Conservation (phyloP, 2,113 vertebrate genomes). For the Siniperca chuatsi region DNA sequence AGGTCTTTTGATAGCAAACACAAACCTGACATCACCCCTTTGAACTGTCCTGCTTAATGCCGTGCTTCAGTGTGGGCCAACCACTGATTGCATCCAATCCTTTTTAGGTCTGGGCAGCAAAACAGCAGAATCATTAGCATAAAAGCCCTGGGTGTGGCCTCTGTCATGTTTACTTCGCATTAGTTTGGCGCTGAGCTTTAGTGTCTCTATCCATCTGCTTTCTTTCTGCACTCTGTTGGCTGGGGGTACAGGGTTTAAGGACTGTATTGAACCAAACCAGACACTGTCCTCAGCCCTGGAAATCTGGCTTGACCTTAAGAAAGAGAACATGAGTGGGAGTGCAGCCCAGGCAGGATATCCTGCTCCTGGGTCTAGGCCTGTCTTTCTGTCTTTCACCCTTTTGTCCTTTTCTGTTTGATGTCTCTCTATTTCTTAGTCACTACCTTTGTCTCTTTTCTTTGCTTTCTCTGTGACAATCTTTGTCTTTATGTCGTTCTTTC, state of each 20-base stretch:
- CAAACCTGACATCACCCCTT: conserved; percentile 63
- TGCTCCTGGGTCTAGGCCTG: conserved; percentile 43
- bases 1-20: conserved; percentile 26
- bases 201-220: conserved; percentile 61
- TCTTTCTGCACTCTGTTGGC: conserved; percentile 46
- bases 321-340: conserved; percentile 49
- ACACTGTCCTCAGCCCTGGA: conserved; percentile 40
- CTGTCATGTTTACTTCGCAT: conserved; percentile 30
- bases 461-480: background rate
- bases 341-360: conserved; percentile 55
- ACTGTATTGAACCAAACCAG: conserved; percentile 52
- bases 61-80: conserved; percentile 45
- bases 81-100: conserved; percentile 69
- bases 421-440: conserved; percentile 19
- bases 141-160: conserved; percentile 59
- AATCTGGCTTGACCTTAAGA: conserved; percentile 56
- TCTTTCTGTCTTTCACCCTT: conserved; percentile 38
- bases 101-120: conserved; percentile 51
- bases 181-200: conserved; percentile 42
- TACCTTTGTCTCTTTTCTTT: conserved; percentile 2
- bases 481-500: background rate
- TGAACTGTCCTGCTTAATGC: conserved; percentile 53
- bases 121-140: conserved; percentile 58
- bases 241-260: conserved; percentile 37
- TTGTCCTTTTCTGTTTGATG: conserved; percentile 42